Evolutionary conservation across 2,888 invertebrate genomes (phyloP).

Genomic region (Clostera curtula): DNA sequence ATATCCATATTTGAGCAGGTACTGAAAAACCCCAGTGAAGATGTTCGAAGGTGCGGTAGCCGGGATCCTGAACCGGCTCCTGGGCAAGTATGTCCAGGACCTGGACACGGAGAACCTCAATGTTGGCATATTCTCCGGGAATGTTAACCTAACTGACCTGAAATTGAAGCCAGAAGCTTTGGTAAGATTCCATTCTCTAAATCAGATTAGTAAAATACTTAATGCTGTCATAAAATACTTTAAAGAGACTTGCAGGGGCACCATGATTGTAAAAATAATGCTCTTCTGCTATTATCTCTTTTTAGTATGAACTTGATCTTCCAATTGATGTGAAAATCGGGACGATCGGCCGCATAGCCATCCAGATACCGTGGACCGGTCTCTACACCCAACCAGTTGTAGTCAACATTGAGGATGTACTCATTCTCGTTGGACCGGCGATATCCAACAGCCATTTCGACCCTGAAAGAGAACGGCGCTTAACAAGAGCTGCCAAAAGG

Average conservation of each 20-base stretch:
- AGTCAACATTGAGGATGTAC: slow-evolving; percentile 84
- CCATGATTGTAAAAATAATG: not conserved
- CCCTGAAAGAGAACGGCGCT: slow-evolving; percentile 81
- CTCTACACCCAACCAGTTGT: slow-evolving; percentile 83
- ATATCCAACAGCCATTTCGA: slow-evolving; percentile 80
- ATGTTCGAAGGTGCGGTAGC: slow-evolving; percentile 89
- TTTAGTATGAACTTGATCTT: slow-evolving; percentile 85
- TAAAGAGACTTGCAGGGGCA: not conserved
- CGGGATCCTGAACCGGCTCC: slow-evolving; percentile 83
- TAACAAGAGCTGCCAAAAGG: slow-evolving; percentile 82
- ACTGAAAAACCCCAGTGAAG: slow-evolving; percentile 22
- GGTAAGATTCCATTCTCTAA: slow-evolving; percentile 78
- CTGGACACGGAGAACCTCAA: slow-evolving; percentile 88
- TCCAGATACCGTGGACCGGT: slow-evolving; percentile 87
- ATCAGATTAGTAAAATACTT: not conserved
- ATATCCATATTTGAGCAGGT: slow-evolving; percentile 9
- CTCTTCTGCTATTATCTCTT: slow-evolving; percentile 19
- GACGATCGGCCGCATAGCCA: slow-evolving; percentile 82
- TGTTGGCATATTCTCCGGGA: slow-evolving; percentile 88
- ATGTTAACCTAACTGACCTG: slow-evolving; percentile 84
- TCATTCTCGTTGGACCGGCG: slow-evolving; percentile 84
- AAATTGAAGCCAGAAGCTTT: slow-evolving; percentile 87
- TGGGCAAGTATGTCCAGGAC: slow-evolving; percentile 88
- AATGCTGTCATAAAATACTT: not conserved
- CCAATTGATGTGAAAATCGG: slow-evolving; percentile 89